phyloP scores from a whole-genome alignment of 92 coral and sea anemone species.

The Zoanthus solanderi region DNA sequence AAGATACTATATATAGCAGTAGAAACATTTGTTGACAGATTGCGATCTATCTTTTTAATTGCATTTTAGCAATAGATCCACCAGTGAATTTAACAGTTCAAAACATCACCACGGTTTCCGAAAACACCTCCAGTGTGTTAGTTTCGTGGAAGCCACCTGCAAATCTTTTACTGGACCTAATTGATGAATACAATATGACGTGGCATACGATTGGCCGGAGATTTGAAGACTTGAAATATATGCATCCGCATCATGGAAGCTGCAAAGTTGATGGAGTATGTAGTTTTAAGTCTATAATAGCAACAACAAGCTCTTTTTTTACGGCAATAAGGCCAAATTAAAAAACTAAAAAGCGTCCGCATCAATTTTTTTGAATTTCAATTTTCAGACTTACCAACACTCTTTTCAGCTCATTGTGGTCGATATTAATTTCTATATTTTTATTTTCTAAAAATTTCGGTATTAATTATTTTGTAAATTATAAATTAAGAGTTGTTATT shows the following conservation, averaged over 20 bases:
- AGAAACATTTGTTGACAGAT: neutral
- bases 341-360: too few relatives aligned
- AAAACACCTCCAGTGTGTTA: slow-evolving; percentile 67
- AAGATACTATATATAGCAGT: neutral
- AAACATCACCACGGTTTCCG: slow-evolving; percentile 62
- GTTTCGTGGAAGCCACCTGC: slow-evolving; percentile 77
- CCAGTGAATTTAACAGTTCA: slow-evolving; percentile 66
- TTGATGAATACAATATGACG: slow-evolving; percentile 55
- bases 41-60: neutral
- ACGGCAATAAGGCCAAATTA: neutral
- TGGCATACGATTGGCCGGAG: slow-evolving; percentile 51
- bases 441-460: too few relatives aligned
- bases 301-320: neutral
- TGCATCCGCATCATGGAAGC: slow-evolving; percentile 20
- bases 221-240: neutral
- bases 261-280: slow-evolving; percentile 9
- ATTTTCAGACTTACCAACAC: too few relatives aligned
- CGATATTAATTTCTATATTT: too few relatives aligned
- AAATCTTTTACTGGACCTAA: slow-evolving; percentile 11
- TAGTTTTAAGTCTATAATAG: neutral
- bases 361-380: too few relatives aligned
- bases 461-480: too few relatives aligned
- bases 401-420: too few relatives aligned
- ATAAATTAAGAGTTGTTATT: too few relatives aligned
- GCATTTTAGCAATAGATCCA: slow-evolving; percentile 59